Evolutionary conservation across 2,888 invertebrate species (phyloP), one percentile per base, ranked within the genome.

Genomic region (Phalangium opilio): DNA sequence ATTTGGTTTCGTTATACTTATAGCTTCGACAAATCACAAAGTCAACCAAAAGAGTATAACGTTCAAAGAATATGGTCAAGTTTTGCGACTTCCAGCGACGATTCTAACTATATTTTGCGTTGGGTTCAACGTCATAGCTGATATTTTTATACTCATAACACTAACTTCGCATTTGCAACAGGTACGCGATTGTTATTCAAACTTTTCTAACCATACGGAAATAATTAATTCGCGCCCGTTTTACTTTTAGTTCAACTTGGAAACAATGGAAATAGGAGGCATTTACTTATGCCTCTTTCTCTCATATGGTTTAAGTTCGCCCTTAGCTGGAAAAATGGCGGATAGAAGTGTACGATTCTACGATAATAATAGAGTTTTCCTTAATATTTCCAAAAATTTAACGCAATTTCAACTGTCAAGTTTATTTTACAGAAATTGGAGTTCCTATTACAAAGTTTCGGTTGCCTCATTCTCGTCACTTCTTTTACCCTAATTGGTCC

Each of bases 301-400:
- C 10, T 53, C 53, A 0, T 53, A 53, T 15, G 51, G 52, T 14
- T 15, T 53, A 12, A 53, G 53, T 48, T 53, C 53, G 7, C 53
- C 53, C 10, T 15, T 50, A 4, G 42, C 51, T 3, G 53, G 53
- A 43, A 41, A 39, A 35, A 47, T 53, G 3, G 53, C 50, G 1
- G 53, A 53, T 35, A 53, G 48, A 33, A 46, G 43, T 46, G 52
- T 52, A 50, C 8, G 27, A 27, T 4, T 27, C 8, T 27, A 27
- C 8, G 5, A 27, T 27, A 27, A 7, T n/a, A 34, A 34, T n/a
- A 3, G 35, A 34, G 2, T 34, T 34, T 34, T 5, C 35, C 35
- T 2, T 34, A 34, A 34, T 5, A 34, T 14, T 34, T 34, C n/a
- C 2, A 34, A 34, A n/a, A 34, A 12, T 34, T 34, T 4, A 14